Conservation (phyloP, 2,888 invertebrate species). For the Cylindroiulus punctatus region DNA sequence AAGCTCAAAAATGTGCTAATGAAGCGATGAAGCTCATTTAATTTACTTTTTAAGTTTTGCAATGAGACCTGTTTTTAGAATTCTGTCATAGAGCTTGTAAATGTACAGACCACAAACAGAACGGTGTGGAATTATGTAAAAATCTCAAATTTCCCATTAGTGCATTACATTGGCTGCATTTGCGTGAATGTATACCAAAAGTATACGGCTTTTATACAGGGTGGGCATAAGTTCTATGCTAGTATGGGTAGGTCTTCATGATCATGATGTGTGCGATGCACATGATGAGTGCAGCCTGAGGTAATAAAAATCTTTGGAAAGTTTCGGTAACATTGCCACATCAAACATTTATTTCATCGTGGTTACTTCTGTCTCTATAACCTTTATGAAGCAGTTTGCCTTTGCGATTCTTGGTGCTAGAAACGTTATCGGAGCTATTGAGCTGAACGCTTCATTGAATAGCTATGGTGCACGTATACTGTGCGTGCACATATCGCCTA, state of each 20-base stretch:
- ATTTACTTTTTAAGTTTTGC: neutral
- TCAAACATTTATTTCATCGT: neutral
- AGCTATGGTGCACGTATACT: neutral
- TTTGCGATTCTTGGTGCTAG: neutral
- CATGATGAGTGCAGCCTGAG: too few relatives aligned
- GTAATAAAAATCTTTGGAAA: neutral
- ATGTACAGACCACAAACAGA: too few relatives aligned
- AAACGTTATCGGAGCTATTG: conserved; percentile 26
- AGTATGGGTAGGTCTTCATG: too few relatives aligned
- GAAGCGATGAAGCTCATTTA: neutral
- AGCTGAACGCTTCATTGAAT: neutral
- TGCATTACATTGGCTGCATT: too few relatives aligned
- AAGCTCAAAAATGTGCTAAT: neutral
- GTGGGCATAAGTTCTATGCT: too few relatives aligned
- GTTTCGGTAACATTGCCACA: neutral
- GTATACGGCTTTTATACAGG: too few relatives aligned
- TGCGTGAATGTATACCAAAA: too few relatives aligned
- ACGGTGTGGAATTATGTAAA: too few relatives aligned
- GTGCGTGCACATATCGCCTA: neutral
- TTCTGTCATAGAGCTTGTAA: neutral
- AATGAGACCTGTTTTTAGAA: neutral
- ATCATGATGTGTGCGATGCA: too few relatives aligned
- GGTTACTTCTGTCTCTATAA: neutral
- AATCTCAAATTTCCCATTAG: too few relatives aligned
- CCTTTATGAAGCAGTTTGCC: neutral